phyloP scores from a whole-genome alignment of 2,113 vertebrate species.

The Cyanoliseus patagonus region DNA sequence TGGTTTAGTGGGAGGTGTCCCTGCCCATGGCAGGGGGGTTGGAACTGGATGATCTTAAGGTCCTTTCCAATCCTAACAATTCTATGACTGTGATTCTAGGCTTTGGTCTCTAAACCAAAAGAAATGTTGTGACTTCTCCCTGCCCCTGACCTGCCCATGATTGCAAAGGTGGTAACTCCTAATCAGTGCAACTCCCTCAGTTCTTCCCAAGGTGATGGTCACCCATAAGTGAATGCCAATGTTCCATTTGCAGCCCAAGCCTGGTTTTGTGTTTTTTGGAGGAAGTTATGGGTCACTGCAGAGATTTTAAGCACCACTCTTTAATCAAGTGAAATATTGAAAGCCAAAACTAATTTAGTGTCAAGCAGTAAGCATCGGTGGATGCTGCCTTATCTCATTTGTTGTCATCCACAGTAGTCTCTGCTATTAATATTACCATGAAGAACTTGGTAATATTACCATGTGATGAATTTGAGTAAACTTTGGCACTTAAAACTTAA shows the following conservation, averaged over 20 bases:
- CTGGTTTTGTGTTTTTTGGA: not conserved
- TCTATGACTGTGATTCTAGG: too few relatives aligned
- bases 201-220: rapidly evolving
- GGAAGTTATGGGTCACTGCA: not conserved
- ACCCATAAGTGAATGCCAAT: rapidly evolving
- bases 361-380: not conserved
- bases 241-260: not conserved
- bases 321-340: constrained; percentile 53
- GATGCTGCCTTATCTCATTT: constrained; percentile 25
- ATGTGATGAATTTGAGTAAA: not conserved
- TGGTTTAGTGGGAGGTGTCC: too few relatives aligned
- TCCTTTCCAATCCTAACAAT: too few relatives aligned
- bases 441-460: not conserved
- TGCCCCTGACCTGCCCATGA: not conserved
- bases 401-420: constrained; percentile 12
- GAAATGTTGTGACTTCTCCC: not conserved
- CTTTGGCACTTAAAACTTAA: not conserved
- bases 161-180: not conserved
- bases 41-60: too few relatives aligned
- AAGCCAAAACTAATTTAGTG: not conserved
- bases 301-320: not conserved
- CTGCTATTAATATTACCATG: not conserved
- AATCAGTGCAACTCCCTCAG: not conserved
- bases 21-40: too few relatives aligned
- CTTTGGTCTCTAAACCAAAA: not conserved